phyloP scores from a whole-genome alignment of 2,888 invertebrate species.

The Latrodectus hesperus region DNA sequence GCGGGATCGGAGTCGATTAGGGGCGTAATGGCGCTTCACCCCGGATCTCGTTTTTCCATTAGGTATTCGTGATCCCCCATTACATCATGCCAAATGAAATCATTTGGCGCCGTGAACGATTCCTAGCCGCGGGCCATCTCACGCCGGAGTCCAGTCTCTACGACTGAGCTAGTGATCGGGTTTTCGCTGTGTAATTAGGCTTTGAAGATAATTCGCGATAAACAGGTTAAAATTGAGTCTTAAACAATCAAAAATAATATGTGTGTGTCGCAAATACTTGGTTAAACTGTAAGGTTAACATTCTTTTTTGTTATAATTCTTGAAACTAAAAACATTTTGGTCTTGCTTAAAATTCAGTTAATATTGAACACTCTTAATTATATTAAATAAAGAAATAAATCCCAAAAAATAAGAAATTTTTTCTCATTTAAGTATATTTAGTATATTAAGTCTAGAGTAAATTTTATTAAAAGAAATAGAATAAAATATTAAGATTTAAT shows the following conservation, averaged over 20 bases:
- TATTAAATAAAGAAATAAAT: no score
- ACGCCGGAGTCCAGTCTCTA: background rate
- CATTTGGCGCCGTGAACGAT: slow-evolving; percentile 45
- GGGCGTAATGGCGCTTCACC: slow-evolving; percentile 64
- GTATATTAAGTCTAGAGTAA: no score
- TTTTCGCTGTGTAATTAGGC: background rate
- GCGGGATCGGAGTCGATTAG: slow-evolving; percentile 53
- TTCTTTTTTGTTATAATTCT: no score
- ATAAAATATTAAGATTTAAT: no score
- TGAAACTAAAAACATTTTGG: no score
- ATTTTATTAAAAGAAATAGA: no score
- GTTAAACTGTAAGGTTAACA: background rate
- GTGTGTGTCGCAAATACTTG: background rate
- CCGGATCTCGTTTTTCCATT: slow-evolving; percentile 66
- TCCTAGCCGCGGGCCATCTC: slow-evolving; percentile 19
- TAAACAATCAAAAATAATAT: background rate
- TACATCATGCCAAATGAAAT: slow-evolving; percentile 52
- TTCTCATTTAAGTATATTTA: no score
- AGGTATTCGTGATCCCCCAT: slow-evolving; percentile 49
- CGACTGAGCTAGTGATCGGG: background rate
- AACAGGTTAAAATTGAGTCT: background rate
- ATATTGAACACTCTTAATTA: no score
- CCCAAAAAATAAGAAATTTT: no score
- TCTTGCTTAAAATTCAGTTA: no score
- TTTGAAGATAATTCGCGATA: background rate